Evolutionary conservation across 2,888 invertebrate genomes (phyloP).

Genomic region (Tenthredo notha): DNA sequence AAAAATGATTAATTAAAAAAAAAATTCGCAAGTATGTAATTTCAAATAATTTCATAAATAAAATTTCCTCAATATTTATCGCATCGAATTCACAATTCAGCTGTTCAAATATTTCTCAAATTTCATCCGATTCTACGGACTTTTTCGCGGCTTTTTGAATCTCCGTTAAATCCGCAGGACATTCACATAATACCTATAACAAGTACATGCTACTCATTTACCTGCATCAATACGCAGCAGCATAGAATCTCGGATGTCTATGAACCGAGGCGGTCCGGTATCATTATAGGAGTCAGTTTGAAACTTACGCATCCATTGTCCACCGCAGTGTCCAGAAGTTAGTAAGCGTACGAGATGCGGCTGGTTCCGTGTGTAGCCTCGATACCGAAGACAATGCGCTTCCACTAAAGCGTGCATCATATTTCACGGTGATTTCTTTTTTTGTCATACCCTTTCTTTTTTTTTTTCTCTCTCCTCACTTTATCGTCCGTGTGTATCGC

Average conservation of each 20-base stretch:
- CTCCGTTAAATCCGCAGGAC: background rate
- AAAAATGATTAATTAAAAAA: too few species aligned
- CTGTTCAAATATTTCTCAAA: too few species aligned
- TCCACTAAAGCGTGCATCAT: constrained; percentile 68
- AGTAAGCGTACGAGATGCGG: constrained; percentile 36
- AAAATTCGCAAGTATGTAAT: too few species aligned
- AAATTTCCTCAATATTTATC: too few species aligned
- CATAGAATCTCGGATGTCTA: constrained; percentile 12
- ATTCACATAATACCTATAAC: background rate
- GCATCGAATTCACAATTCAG: too few species aligned
- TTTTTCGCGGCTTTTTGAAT: background rate
- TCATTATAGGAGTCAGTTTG: constrained; percentile 71
- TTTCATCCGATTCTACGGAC: too few species aligned
- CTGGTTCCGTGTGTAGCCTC: constrained; percentile 26
- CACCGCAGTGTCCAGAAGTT: constrained; percentile 51
- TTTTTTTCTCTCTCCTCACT: background rate
- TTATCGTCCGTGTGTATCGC: constrained; percentile 14
- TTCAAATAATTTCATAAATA: too few species aligned
- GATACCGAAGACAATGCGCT: constrained; percentile 69
- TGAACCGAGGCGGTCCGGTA: constrained; percentile 64
- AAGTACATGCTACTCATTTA: background rate
- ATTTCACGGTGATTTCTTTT: constrained; percentile 67
- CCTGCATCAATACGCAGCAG: background rate
- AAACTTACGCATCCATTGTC: constrained; percentile 70
- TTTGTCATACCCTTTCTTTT: background rate